These are phyloP conservation scores for Uropetala carovei DNA, from an alignment of 2,888 invertebrate genomes.

Conservation along the genomic window DNA sequence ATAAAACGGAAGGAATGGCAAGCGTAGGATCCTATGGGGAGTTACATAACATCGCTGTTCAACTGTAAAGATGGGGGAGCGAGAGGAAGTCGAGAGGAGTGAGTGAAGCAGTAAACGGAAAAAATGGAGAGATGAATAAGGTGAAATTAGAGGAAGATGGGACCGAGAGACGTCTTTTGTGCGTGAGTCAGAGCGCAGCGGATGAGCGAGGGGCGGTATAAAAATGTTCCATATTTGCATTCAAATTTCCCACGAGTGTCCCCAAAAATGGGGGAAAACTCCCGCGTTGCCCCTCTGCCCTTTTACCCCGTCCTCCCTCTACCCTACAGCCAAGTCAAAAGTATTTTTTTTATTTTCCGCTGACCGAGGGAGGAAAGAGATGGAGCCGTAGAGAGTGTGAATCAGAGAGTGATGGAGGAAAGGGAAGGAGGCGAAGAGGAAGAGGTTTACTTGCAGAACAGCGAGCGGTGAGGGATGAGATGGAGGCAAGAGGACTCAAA, in stretches of 20 bases:
- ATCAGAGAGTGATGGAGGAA: neutral
- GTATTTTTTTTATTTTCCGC: neutral
- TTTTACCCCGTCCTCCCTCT: neutral
- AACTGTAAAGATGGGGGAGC: too few species aligned
- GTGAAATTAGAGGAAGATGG: neutral
- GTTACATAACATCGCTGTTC: too few species aligned
- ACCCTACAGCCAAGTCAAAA: neutral
- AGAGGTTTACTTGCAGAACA: neutral
- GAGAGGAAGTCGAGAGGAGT: neutral
- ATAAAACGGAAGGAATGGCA: too few species aligned
- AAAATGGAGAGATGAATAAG: slow-evolving; percentile 5
- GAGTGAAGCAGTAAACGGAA: neutral
- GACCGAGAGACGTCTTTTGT: neutral
- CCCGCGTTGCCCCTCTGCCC: neutral
- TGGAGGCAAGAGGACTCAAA: neutral
- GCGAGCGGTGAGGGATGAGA: neutral
- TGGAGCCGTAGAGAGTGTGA: neutral
- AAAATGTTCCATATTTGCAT: slow-evolving; percentile 47
- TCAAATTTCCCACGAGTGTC: slow-evolving; percentile 61
- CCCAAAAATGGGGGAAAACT: slow-evolving; percentile 28
- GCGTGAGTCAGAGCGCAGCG: neutral
- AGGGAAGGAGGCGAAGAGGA: neutral
- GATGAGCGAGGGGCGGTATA: neutral
- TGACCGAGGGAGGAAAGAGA: neutral
- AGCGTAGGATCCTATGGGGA: too few species aligned